Evolutionary conservation across 2,888 invertebrate species (phyloP).

Genomic region (Thera britannica): DNA sequence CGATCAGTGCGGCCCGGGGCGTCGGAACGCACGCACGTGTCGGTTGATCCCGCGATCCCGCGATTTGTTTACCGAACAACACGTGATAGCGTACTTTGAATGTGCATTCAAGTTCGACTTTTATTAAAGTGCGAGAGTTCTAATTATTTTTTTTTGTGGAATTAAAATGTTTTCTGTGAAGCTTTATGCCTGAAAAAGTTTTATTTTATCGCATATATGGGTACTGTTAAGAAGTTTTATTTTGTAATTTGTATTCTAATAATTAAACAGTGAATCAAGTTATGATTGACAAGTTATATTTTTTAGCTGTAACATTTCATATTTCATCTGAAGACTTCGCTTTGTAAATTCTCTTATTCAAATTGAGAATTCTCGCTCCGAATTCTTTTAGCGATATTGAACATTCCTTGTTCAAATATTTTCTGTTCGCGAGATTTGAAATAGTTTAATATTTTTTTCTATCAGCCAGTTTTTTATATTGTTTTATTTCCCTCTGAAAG

Average conservation of each 20-base stretch:
- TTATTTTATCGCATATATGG: neutral
- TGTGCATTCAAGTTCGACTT: slow-evolving; percentile 18
- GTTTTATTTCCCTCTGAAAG: neutral
- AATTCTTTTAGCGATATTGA: slow-evolving; percentile 21
- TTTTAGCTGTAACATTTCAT: neutral
- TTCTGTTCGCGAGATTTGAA: slow-evolving; percentile 4
- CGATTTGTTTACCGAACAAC: slow-evolving; percentile 62
- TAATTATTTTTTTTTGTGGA: slow-evolving; percentile 11
- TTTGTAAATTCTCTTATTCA: slow-evolving; percentile 6
- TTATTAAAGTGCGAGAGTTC: slow-evolving; percentile 12
- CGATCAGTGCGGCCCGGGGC: slow-evolving; percentile 71
- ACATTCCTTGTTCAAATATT: slow-evolving; percentile 23
- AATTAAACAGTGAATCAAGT: neutral
- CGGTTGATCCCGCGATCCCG: slow-evolving; percentile 46
- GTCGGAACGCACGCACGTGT: slow-evolving; percentile 63
- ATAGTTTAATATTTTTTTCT: neutral
- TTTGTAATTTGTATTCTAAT: neutral
- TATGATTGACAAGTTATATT: neutral
- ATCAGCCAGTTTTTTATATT: neutral
- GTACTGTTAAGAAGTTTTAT: neutral
- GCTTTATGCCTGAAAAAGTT: slow-evolving; percentile 6
- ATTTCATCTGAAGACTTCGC: slow-evolving; percentile 6
- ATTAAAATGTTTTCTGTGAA: slow-evolving; percentile 1
- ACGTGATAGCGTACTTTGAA: slow-evolving; percentile 48
- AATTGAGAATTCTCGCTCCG: slow-evolving; percentile 2